These are phyloP conservation scores for Anguilla megastoma DNA, from an alignment of 2,797 vertebrate species.

Conservation along the genomic window DNA sequence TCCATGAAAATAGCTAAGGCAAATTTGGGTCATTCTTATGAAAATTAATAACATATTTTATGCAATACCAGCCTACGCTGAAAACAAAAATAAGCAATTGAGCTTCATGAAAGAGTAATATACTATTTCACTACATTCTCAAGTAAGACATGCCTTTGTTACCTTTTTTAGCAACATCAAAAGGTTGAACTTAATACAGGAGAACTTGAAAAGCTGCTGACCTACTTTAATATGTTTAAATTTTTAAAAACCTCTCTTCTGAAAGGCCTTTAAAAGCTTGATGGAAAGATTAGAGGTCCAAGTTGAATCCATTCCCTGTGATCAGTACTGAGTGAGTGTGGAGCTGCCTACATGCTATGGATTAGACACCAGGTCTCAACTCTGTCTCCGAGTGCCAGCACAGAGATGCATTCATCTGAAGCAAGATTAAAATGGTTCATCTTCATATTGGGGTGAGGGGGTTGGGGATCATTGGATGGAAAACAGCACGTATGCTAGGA, in stretches of 20 bases:
- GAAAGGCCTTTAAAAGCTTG: not conserved
- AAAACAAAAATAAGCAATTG: not conserved
- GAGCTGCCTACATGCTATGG: not conserved
- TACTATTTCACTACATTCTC: not conserved
- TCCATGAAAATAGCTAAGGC: not conserved
- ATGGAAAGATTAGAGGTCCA: conserved; percentile 11
- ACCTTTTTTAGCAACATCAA: conserved; percentile 29
- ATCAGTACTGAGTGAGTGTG: not conserved
- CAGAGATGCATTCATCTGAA: conserved; percentile 6
- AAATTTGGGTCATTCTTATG: not conserved
- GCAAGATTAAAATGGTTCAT: not conserved
- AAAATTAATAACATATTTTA: not conserved
- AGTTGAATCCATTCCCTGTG: not conserved
- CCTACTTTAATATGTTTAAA: conserved; percentile 28
- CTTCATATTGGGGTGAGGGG: not conserved
- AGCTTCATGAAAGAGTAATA: not conserved
- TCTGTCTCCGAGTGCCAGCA: not conserved
- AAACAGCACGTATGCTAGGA: not conserved
- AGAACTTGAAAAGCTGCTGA: conserved; percentile 23
- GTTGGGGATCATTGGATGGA: not conserved
- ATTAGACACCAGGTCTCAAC: conserved; percentile 17
- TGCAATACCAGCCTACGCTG: not conserved
- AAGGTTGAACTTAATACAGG: conserved; percentile 22
- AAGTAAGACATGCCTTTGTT: conserved; percentile 5
- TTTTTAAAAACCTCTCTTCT: conserved; percentile 2